Evolutionary conservation across 1,140 invertebrate species (phyloP), one percentile per base, ranked within the genome.

Genomic region (Steinernema feltiae): DNA sequence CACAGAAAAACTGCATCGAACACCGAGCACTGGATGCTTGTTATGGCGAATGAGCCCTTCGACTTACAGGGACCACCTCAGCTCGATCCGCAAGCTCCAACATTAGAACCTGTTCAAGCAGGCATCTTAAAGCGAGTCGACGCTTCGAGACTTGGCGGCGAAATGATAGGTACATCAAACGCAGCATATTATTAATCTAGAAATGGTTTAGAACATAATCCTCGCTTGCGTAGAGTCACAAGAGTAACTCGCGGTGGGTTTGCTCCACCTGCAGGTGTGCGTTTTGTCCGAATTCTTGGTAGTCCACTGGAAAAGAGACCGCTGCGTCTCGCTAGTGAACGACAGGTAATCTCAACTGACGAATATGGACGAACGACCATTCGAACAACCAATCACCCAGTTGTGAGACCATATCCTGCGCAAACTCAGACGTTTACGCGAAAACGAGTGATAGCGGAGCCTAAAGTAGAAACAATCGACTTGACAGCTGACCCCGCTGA

Each of bases 31-130:
- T 18, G 18, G 18, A 63, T 63, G 53, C 53, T 63, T 15, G 12
- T 63, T 27, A 63, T 63, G 53, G 53, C 53, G 53, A 63, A 63
- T 63, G 53, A 63, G 53, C 24, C 53, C 3, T 63, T 63, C 24
- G 53, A 63, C 24, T 63, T 63, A 27, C 53, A 63, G 15, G 53
- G 53, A 15, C 53, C 53, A 12, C 53, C 53, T 17, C 53, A 63
- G 24, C 53, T 63, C 24, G 53, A 63, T 63, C 53, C 53, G 24
- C 53, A 63, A 27, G 53, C 53, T 15, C 53, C 53, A 17, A 63
- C 53, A 27, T 21, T 27, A 3, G 53, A 63, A 27, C 53, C 53
- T 63, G 24, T 27, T 12, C 7, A 15, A 27, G 53, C 24, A 7
- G 53, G 53, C 12, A n/a, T 7, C 41, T 63, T 63, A 21, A 63